A percentile compares a stretch with the other conserved stretches of the same genome.
Evolutionary conservation across 2,113 vertebrate genomes (phyloP).

Genomic region (Scopus umbretta): DNA sequence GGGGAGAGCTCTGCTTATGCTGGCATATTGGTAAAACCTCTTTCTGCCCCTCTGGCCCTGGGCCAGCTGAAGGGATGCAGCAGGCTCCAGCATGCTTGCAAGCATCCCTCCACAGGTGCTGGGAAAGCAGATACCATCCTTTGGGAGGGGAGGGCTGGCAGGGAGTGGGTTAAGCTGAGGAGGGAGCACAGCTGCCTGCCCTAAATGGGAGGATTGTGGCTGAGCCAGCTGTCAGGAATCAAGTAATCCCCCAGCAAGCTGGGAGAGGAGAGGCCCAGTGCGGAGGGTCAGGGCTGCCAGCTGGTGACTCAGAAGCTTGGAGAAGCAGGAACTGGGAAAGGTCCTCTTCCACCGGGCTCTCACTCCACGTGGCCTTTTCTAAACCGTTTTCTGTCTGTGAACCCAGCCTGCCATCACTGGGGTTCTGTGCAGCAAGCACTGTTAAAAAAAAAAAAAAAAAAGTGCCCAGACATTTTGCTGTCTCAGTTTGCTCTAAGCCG

Average conservation of each 20-base stretch:
- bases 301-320: neutral
- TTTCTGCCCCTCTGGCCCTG: fast-evolving
- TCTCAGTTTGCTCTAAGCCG: neutral
- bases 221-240: neutral
- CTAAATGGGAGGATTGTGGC: neutral
- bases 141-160: neutral
- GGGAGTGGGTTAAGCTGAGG: neutral
- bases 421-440: neutral
- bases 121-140: fast-evolving
- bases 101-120: fast-evolving
- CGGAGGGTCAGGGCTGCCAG: neutral
- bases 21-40: neutral
- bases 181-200: neutral
- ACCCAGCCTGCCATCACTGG: neutral
- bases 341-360: neutral
- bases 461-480: neutral
- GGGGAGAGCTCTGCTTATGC: neutral
- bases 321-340: neutral
- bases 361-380: neutral
- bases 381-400: neutral
- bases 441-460: neutral
- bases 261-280: neutral
- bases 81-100: neutral
- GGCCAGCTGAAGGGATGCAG: neutral
- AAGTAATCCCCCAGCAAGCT: neutral